Evolutionary conservation across 2,888 invertebrate genomes (phyloP).

Genomic region (Biston betularia): DNA sequence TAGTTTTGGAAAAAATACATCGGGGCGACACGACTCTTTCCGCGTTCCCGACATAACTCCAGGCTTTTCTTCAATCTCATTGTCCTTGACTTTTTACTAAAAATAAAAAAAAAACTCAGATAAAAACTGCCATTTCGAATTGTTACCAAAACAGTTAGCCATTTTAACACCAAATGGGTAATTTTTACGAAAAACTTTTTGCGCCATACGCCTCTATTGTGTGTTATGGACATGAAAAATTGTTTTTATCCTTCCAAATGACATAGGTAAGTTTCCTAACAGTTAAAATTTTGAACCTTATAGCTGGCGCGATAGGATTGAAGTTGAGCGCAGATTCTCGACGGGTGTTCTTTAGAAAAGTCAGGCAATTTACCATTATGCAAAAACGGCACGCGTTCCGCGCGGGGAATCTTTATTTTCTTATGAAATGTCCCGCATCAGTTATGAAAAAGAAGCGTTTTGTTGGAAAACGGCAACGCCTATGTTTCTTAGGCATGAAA

Average conservation of each 20-base stretch:
- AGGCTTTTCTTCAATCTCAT: too few species aligned
- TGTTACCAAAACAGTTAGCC: not conserved
- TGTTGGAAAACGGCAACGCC: constrained; percentile 8
- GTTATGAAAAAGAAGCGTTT: constrained; percentile 23
- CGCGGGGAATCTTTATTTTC: constrained; percentile 38
- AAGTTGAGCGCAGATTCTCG: not conserved
- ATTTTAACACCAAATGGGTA: constrained; percentile 10
- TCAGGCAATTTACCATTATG: constrained; percentile 41
- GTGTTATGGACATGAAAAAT: constrained; percentile 37
- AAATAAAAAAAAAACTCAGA: too few species aligned
- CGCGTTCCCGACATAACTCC: too few species aligned
- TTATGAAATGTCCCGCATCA: constrained; percentile 30
- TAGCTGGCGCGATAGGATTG: not conserved
- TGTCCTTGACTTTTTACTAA: too few species aligned
- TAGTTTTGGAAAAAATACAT: too few species aligned
- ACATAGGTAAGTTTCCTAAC: constrained; percentile 29
- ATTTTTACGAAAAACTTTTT: constrained; percentile 25
- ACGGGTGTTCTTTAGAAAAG: constrained; percentile 12
- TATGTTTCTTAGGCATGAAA: not conserved
- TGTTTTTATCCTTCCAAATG: constrained; percentile 23
- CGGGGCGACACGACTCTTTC: too few species aligned
- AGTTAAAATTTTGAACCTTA: constrained; percentile 18
- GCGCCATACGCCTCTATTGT: constrained; percentile 27
- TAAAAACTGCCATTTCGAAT: not conserved
- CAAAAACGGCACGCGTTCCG: constrained; percentile 36